Evolutionary conservation across 2,888 invertebrate genomes (phyloP), one percentile per base, ranked within the genome.

Genomic region (Calameuta filiformis): DNA sequence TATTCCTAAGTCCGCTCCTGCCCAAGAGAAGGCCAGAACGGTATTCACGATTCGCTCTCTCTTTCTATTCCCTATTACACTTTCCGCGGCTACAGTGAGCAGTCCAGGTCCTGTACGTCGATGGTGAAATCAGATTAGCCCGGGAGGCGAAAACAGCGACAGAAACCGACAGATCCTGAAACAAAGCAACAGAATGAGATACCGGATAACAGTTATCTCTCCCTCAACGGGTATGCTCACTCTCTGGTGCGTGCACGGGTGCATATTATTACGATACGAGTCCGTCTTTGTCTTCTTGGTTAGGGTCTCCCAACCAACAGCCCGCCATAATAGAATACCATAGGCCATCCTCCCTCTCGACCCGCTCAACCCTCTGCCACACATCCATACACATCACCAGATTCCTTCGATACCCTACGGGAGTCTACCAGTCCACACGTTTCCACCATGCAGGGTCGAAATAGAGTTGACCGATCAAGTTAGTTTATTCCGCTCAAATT

Each of bases 171-270:
- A 56, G 56, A 73, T 73, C 37, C 34, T n/a, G 40, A 30, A 71
- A 75, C 35, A 40, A 69, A 76, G 31, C 9, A 71, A 23, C 37
- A 69, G 33, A 40, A 74, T 69, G 23, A 35, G 31, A 31, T 35
- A 30, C 23, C 9, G 2, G 1, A 56, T 56, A 56, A 56, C 6
- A 56, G 56, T 56, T 56, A 56, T 56, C 56, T 56, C 23, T 56
- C 9, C 23, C 23, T 9, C 40, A 40, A 23, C 15, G 40, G 23
- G 40, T 85, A 80, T 76, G 15, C 81, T 79, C 77, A 78, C 82
- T 80, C 83, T 1, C 40, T 77, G 34, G 40, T 82, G 87, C 81
- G 83, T 81, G 82, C 85, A 87, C 86, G 85, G 84, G 84, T 81
- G 80, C 81, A 78, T 83, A 81, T 86, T 84, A 82, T 85, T 79